Base-by-base conservation (phyloP, 2,888 invertebrate genomes). In the Mylabris sibirica region DNA sequence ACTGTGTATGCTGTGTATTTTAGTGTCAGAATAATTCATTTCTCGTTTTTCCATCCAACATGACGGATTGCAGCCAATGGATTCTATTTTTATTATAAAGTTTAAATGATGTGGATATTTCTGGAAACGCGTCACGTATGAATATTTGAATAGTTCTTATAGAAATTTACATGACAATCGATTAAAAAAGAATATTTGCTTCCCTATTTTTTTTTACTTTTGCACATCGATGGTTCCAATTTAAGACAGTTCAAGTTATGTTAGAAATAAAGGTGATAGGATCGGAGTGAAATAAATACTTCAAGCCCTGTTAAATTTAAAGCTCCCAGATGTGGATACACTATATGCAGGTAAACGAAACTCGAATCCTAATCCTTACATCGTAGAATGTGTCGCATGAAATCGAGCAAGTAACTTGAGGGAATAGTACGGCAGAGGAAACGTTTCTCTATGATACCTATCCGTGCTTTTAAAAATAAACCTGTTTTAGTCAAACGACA, bases 51-150 rank as follows among this genome's bases (percentile, higher is more conserved):
- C 77, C 20, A 20, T 78, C 76, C 78, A 78, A 79, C 75, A 79
- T 81, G 81, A 81, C 78, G 77, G 79, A 81, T 81, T 75, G 77
- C 75, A 71, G 68, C 71, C 74, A 70, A 78, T 77, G 79, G 76
- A 79, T 76, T 76, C 75, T 69, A 41, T 57, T 60, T n/a, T 35
- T 35, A 60, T 53, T 60, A 35, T 60, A 60, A 60, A 60, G 17
- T 60, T 38, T 35, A 22, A 60, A 60, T 35, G 24, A 60, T 60
- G 38, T 35, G 17, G 20, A 34, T 35, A 35, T 60, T 60, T 60
- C 22, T 38, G 60, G 35, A 60, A n/a, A 34, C 35, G 12, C 5
- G 35, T 60, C 60, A 60, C 60, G 60, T 60, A 26, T 17, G 20
- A 26, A 26, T 60, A 34, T 26, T 35, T 60, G 35, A 2, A 30